Percentiles rank a stretch among this genome's conserved stretches.
These are phyloP conservation scores for Eremophila alpestris DNA, from an alignment of 2,797 vertebrate genomes.

Conservation along the genomic window DNA sequence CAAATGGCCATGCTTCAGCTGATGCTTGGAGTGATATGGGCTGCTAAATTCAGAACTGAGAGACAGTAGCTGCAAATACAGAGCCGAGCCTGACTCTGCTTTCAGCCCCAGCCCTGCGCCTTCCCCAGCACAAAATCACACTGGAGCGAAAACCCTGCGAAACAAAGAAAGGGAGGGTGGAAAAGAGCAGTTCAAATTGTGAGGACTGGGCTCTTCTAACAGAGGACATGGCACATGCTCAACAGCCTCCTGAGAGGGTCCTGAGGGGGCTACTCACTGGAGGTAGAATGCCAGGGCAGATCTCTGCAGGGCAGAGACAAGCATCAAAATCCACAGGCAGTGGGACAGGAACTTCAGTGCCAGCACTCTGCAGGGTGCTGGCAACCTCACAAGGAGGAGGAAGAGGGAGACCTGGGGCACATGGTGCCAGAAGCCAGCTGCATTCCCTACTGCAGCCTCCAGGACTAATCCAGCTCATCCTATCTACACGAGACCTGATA, in stretches of 20 bases:
- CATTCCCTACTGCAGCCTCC: background rate
- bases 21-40: accelerated
- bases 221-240: background rate
- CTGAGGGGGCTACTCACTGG: accelerated
- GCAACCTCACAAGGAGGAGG: background rate
- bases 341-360: background rate
- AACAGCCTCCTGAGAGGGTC: background rate
- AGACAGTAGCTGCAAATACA: accelerated
- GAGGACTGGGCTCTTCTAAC: background rate
- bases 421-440: accelerated
- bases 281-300: too few relatives aligned
- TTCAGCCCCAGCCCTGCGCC: accelerated
- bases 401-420: background rate
- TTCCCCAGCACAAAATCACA: background rate
- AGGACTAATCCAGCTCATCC: background rate
- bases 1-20: accelerated
- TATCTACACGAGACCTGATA: accelerated
- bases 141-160: background rate
- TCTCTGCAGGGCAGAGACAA: background rate
- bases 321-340: accelerated
- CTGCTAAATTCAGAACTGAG: background rate
- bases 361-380: background rate
- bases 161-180: background rate
- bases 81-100: background rate
- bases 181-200: background rate